phyloP scores from a whole-genome alignment of 2,888 invertebrate genomes.

The Pollenia griseotomentosa region DNA sequence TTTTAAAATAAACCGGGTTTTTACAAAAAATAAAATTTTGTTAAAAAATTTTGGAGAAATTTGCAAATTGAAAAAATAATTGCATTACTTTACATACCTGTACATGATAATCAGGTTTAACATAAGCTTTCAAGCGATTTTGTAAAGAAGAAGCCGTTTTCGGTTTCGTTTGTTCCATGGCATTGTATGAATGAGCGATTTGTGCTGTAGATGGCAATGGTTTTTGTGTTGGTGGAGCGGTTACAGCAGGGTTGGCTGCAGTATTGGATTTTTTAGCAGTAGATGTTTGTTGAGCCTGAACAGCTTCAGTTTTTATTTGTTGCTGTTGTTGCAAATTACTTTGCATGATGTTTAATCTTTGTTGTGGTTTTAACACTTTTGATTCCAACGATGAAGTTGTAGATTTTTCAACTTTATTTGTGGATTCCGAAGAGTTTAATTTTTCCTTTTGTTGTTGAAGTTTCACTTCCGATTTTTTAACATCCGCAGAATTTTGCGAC shows the following conservation, averaged over 20 bases:
- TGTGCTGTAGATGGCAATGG: constrained; percentile 43
- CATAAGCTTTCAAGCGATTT: constrained; percentile 59
- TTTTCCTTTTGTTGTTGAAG: constrained; percentile 67
- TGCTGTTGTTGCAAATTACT: constrained; percentile 53
- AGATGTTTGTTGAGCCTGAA: constrained; percentile 16
- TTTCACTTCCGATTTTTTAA: constrained; percentile 55
- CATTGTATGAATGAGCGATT: constrained; percentile 25
- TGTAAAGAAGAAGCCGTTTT: constrained; percentile 43
- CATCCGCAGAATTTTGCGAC: constrained; percentile 48
- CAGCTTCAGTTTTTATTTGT: constrained; percentile 26
- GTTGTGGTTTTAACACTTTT: constrained; percentile 56
- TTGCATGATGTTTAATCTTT: constrained; percentile 61
- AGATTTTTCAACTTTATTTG: constrained; percentile 62
- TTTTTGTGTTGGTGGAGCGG: constrained; percentile 59
- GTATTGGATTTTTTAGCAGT: constrained; percentile 14
- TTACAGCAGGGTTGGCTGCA: constrained; percentile 11
- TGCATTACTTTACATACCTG: constrained; percentile 46
- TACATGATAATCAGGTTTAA: constrained; percentile 46
- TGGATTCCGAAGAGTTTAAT: constrained; percentile 30
- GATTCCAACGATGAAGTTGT: constrained; percentile 56
- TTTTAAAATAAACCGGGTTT: too few species aligned
- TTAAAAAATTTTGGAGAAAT: not conserved
- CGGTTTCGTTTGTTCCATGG: constrained; percentile 36
- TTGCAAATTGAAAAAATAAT: too few species aligned
- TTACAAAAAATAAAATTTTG: not conserved